These are phyloP conservation scores for Typhlichthys eigenmanni DNA, from an alignment of 2,797 vertebrate species.

Conservation along the genomic window DNA sequence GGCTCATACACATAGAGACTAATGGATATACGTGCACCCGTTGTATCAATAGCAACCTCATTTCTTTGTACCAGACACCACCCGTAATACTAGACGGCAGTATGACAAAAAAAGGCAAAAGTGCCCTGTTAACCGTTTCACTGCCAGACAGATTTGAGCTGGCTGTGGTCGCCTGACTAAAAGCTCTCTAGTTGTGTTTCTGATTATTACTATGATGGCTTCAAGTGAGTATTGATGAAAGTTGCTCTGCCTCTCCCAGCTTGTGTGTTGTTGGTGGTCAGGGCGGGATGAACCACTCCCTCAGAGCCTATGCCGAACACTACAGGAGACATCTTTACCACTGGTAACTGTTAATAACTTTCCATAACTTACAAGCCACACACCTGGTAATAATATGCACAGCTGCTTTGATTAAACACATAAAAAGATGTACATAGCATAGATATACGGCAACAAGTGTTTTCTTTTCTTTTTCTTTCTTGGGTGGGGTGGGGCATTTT, in stretches of 20 bases:
- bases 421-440: conserved; percentile 5
- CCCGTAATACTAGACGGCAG: conserved; percentile 63
- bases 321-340: too few relatives aligned
- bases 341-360: too few relatives aligned
- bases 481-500: conserved; percentile 22
- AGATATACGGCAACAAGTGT: too few relatives aligned
- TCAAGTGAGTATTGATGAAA: conserved; percentile 60
- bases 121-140: conserved; percentile 81
- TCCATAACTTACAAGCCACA: too few relatives aligned
- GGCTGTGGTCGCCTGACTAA: conserved; percentile 76
- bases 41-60: conserved; percentile 50
- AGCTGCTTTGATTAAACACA: background rate
- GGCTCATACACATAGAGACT: background rate
- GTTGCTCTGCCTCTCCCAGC: conserved; percentile 53
- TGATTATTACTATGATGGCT: conserved; percentile 56
- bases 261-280: background rate
- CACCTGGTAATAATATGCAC: too few relatives aligned
- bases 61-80: conserved; percentile 60
- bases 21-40: too few relatives aligned
- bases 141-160: conserved; percentile 71
- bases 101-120: conserved; percentile 61
- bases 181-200: conserved; percentile 57
- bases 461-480: too few relatives aligned
- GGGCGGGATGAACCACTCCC: conserved; percentile 58
- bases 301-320: conserved; percentile 46